Evolutionary conservation across 2,888 invertebrate genomes (phyloP), one percentile per base, ranked within the genome.

Genomic region (Pimpla rufipes): DNA sequence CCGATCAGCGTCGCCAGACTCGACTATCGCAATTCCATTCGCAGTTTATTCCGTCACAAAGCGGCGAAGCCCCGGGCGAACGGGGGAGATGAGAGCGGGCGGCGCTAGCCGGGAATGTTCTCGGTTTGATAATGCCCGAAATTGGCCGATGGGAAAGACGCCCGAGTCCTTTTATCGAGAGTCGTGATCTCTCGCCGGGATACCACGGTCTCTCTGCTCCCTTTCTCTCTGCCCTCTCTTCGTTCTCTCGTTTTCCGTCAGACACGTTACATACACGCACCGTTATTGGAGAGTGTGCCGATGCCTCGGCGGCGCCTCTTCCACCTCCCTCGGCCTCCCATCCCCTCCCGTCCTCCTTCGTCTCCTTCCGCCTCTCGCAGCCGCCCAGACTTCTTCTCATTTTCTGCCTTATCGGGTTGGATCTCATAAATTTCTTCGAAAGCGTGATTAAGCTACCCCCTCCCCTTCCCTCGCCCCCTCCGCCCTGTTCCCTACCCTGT

Each of bases 381-480:
- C 80, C 83, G 76, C 84, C 68, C 79, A 80, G 85, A 85, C 88
- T 87, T 87, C 85, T 88, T 90, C 90, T 90, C 90, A 90, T 90
- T 90, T 90, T 89, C 89, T 88, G 88, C 88, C 89, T 91, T 92
- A 93, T 92, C 93, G 89, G 90, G 88, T 89, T 85, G 87, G 89
- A 93, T 93, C 92, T 92, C 92, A 92, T 93, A 93, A 93, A 93
- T 93, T 93, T 91, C 89, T 88, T 88, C 88, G 90, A 90, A 93
- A 92, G 91, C 90, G 91, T 92, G 92, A 92, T 93, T 93, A 93
- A 93, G 90, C 91, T 89, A 88, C 89, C 90, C 89, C 88, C 80
- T 73, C 82, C 79, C 70, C 62, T 89, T 90, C 89, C 88, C 80
- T 73, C 82, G 77, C 70, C 62, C 70, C 45, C 18, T 62, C 77